These are phyloP conservation scores for Pogonomyrmex barbatus DNA, from an alignment of 1,140 invertebrate species.

Conservation along the genomic window DNA sequence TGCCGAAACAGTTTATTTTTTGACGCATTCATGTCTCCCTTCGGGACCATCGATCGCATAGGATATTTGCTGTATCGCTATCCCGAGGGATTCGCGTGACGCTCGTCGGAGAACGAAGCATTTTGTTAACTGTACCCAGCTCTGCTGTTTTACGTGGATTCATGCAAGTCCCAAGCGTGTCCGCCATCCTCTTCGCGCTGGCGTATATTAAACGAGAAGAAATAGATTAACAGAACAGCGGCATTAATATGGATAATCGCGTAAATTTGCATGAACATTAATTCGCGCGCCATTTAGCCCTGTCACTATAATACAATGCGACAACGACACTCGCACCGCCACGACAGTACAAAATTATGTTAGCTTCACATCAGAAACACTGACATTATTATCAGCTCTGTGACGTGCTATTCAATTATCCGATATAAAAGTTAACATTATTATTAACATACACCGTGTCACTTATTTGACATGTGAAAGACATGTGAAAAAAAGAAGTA, in stretches of 20 bases:
- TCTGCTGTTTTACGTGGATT: conserved; percentile 47
- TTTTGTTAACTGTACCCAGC: conserved; percentile 50
- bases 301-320: conserved; percentile 49
- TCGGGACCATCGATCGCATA: conserved; percentile 48
- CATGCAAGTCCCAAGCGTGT: conserved; percentile 48
- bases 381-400: conserved; percentile 42
- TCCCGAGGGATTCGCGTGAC: conserved; percentile 49
- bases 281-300: conserved; percentile 58
- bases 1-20: conserved; percentile 49
- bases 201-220: conserved; percentile 56
- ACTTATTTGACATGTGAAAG: background rate
- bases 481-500: background rate
- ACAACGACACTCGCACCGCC: conserved; percentile 50
- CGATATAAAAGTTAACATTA: conserved; percentile 35
- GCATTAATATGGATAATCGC: conserved; percentile 63
- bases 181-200: background rate
- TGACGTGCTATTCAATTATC: conserved; percentile 3
- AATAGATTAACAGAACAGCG: conserved; percentile 60
- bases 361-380: conserved; percentile 52
- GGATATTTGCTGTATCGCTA: conserved; percentile 47
- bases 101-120: conserved; percentile 45
- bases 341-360: conserved; percentile 59
- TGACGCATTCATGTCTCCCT: conserved; percentile 32
- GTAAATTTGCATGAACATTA: conserved; percentile 64
- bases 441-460: background rate